Base-by-base conservation (phyloP, 2,888 invertebrate species). In the Celastrina argiolus region DNA sequence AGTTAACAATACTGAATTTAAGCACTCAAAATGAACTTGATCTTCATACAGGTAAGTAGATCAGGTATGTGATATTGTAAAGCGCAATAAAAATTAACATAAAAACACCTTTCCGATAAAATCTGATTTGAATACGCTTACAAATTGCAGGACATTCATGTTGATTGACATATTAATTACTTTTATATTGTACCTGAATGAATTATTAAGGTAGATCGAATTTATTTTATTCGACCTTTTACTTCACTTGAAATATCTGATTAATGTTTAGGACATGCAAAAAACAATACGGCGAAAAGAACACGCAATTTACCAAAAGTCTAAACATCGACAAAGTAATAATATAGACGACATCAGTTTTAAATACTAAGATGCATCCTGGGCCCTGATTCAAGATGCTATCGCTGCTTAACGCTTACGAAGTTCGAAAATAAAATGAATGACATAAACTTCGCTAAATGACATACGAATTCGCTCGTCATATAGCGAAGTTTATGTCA, bases 11-110 rank as follows among this genome's bases (percentile, higher is more conserved):
- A 73, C 67, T 69, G 71, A 71, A 70, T 73, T 71, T 71, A 63
- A 70, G 70, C 69, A 74, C 70, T 73, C 61, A 73, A 72, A 72
- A 68, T 70, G 70, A 72, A 74, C 70, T 68, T 72, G 73, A 71
- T 74, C 69, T 69, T 67, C 70, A 72, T 69, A 71, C 66, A 69
- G 67, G 74, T 71, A 72, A 72, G 68, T 73, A 69, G 73, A 71
- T 69, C 74, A 73, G 65, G 61, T 66, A 66, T 67, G 68, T 66
- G 56, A 58, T 67, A 67, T 61, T 58, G 63, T 67, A 63, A 66
- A 63, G 59, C 64, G 64, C 61, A 26, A 59, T 61, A 39, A 67
- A 65, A 68, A 67, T 71, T 70, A 69, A 69, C 56, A 67, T 68
- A 64, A 68, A 70, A 70, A 59, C 41, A 56, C 31, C n/a, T 26